Evolutionary conservation across 2,797 vertebrate genomes (phyloP).

Genomic region (Streptopelia turtur): DNA sequence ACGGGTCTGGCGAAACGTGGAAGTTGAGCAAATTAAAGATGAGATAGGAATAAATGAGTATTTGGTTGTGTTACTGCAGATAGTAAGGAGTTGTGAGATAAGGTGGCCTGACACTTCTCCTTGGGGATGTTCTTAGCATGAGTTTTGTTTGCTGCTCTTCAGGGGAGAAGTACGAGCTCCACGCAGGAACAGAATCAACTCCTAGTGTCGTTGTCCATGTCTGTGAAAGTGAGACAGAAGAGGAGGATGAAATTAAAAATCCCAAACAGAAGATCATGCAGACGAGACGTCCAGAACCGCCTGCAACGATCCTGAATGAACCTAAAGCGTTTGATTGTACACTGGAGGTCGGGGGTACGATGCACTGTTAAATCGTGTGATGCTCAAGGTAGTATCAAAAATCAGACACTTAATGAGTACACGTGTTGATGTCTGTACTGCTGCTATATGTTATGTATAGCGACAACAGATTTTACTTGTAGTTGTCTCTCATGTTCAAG

Average conservation of each 20-base stretch:
- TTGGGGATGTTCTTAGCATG: background rate
- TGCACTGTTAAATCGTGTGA: slow-evolving; percentile 32
- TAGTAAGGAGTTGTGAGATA: background rate
- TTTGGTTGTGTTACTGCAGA: background rate
- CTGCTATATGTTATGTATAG: slow-evolving; percentile 23
- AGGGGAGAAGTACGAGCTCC: slow-evolving; percentile 98
- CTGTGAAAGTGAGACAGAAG: slow-evolving; percentile 95
- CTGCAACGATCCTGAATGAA: slow-evolving; percentile 82
- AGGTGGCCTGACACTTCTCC: background rate
- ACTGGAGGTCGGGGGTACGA: slow-evolving; percentile 27
- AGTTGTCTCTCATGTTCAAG: slow-evolving; percentile 61
- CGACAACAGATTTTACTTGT: slow-evolving; percentile 42
- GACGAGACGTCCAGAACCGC: slow-evolving; percentile 90
- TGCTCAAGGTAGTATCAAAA: background rate
- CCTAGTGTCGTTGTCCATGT: slow-evolving; percentile 98
- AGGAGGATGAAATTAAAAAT: slow-evolving; percentile 80
- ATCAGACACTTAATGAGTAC: background rate
- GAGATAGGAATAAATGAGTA: background rate
- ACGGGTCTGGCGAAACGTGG: background rate
- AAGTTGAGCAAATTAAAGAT: background rate
- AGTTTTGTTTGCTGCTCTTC: background rate
- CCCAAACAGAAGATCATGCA: slow-evolving; percentile 94
- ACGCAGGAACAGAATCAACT: slow-evolving; percentile 95
- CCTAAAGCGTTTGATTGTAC: slow-evolving; percentile 67
- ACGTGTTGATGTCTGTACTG: slow-evolving; percentile 6